These are phyloP conservation scores for Nannospalax galili DNA, from an alignment of 2,113 vertebrate species.

Conservation along the genomic window DNA sequence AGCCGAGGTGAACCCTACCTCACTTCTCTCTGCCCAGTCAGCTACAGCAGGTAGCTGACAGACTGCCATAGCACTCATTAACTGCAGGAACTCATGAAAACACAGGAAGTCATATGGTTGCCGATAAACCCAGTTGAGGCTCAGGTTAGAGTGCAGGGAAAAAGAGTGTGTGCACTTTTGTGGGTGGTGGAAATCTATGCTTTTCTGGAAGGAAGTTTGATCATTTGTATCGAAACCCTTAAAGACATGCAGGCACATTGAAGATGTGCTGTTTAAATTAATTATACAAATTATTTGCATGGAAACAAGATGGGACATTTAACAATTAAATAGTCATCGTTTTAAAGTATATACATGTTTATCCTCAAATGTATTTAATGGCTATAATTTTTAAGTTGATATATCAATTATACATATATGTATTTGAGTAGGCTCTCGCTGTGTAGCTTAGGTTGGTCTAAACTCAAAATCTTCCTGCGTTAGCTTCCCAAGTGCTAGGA, in stretches of 20 bases:
- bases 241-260: background rate
- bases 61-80: background rate
- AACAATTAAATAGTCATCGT: background rate
- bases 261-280: background rate
- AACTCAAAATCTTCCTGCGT: background rate
- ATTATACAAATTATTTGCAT: background rate
- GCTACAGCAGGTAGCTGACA: background rate
- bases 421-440: too few relatives aligned
- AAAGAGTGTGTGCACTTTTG: background rate
- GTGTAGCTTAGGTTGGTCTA: background rate
- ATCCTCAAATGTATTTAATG: background rate
- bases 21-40: background rate
- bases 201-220: background rate
- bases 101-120: accelerated
- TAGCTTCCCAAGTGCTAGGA: background rate
- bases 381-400: background rate
- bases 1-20: background rate
- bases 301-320: background rate
- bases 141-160: background rate
- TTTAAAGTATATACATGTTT: background rate
- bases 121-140: background rate
- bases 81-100: background rate
- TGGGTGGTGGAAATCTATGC: background rate
- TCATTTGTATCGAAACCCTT: background rate
- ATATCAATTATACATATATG: background rate